These are phyloP conservation scores for Dicrostonyx torquatus DNA, from an alignment of 2,797 vertebrate species.

Conservation along the genomic window DNA sequence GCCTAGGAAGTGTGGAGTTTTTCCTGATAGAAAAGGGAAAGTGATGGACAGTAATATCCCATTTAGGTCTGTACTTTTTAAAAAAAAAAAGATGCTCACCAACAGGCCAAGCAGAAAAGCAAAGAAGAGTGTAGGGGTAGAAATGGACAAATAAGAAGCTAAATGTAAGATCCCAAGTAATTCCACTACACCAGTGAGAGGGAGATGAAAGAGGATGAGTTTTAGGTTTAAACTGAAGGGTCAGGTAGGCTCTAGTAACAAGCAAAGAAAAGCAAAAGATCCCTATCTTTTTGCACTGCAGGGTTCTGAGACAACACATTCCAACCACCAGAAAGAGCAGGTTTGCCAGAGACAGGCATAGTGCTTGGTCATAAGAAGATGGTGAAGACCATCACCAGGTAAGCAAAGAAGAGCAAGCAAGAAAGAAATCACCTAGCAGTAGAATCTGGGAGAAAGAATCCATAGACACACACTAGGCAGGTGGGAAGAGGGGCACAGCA, in stretches of 20 bases:
- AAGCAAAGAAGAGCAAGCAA: not conserved
- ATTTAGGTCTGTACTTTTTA: not conserved
- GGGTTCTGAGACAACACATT: not conserved
- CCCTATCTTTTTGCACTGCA: not conserved
- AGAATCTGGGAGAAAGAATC: not conserved
- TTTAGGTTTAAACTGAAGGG: not conserved
- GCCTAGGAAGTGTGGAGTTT: not conserved
- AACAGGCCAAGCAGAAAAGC: not conserved
- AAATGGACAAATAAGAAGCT: not conserved
- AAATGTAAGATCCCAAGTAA: not conserved
- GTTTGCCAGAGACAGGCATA: not conserved
- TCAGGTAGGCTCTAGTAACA: not conserved
- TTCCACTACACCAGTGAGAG: not conserved
- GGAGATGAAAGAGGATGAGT: not conserved
- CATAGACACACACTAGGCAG: fast-evolving
- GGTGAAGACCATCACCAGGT: not conserved
- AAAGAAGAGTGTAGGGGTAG: not conserved
- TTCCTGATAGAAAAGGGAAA: not conserved
- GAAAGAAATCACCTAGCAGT: not conserved
- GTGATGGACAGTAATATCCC: not conserved
- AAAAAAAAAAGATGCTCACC: not conserved
- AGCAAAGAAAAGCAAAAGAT: not conserved
- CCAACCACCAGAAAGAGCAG: not conserved
- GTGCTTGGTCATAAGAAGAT: not conserved
- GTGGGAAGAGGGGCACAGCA: not conserved